These are phyloP conservation scores for Megastigmus dorsalis DNA, from an alignment of 2,888 invertebrate species.

Conservation along the genomic window DNA sequence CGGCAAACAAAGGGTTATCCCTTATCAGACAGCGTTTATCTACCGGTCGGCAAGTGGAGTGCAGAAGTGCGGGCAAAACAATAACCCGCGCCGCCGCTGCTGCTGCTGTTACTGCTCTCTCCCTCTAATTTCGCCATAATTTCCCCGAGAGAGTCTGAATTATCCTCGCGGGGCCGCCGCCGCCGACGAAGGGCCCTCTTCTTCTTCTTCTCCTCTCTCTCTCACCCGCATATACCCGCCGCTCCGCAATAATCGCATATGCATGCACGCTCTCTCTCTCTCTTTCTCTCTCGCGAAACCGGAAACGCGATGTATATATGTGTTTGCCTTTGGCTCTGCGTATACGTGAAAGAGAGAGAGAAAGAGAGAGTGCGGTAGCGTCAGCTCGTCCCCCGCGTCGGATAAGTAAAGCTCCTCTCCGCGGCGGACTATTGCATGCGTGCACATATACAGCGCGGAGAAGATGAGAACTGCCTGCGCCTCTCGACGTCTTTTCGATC, in stretches of 20 bases:
- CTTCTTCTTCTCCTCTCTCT: no score
- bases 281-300: slow-evolving; percentile 17
- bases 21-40: slow-evolving; percentile 50
- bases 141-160: slow-evolving; percentile 41
- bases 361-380: slow-evolving; percentile 14
- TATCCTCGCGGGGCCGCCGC: no score
- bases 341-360: background rate
- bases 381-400: slow-evolving; percentile 6
- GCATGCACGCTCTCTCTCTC: slow-evolving; percentile 13
- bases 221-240: no score
- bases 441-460: no score
- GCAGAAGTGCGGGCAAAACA: slow-evolving; percentile 50
- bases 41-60: background rate
- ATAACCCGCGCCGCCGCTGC: slow-evolving; percentile 39
- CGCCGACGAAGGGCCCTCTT: slow-evolving; percentile 16
- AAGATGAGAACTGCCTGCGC: slow-evolving; percentile 17
- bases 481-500: slow-evolving; percentile 33
- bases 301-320: slow-evolving; percentile 34
- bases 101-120: no score
- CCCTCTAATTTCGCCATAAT: slow-evolving; percentile 50
- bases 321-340: slow-evolving; percentile 7
- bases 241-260: slow-evolving; percentile 41
- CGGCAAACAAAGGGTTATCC: slow-evolving; percentile 49
- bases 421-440: background rate
- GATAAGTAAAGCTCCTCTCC: no score